Conservation (phyloP, 2,888 invertebrate genomes). For the Lasioglossum leucozonium region DNA sequence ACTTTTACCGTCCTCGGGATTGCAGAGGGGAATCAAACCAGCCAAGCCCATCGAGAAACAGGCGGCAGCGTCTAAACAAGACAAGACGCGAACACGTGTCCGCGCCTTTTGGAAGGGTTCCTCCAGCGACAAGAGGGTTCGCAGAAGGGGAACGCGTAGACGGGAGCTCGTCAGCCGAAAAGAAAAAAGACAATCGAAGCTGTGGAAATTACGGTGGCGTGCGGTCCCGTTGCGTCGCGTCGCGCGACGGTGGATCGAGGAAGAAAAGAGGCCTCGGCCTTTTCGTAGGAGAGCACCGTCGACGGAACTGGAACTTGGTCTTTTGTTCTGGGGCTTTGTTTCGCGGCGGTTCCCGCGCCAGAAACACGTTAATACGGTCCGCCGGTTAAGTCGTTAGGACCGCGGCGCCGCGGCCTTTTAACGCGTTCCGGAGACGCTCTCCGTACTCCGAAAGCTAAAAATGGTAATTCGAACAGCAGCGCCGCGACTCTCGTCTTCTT, state of each 20-base stretch:
- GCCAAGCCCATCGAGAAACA: background rate
- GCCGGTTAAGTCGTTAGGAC: background rate
- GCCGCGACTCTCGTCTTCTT: background rate
- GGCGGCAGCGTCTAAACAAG: background rate
- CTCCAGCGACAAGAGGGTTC: background rate
- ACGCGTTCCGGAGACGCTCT: slow-evolving; percentile 4
- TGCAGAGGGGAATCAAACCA: background rate
- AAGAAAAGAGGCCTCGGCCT: slow-evolving; percentile 10
- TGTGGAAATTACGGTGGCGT: slow-evolving; percentile 38
- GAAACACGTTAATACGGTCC: slow-evolving; percentile 21
- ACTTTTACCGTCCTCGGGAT: background rate
- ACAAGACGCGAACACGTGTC: background rate
- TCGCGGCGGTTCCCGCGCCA: background rate
- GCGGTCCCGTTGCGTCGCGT: slow-evolving; percentile 1
- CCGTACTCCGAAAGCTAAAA: background rate
- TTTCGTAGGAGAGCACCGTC: slow-evolving; percentile 47
- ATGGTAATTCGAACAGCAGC: slow-evolving; percentile 7
- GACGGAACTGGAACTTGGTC: slow-evolving; percentile 50
- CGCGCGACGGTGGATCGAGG: background rate
- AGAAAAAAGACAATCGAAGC: slow-evolving; percentile 43
- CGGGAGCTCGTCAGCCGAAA: background rate
- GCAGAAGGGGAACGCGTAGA: background rate
- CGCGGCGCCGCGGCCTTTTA: background rate
- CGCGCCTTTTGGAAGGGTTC: background rate
- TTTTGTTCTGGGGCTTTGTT: slow-evolving; percentile 48